Evolutionary conservation across 2,888 invertebrate genomes (phyloP).

Genomic region (Xylocampa areola): DNA sequence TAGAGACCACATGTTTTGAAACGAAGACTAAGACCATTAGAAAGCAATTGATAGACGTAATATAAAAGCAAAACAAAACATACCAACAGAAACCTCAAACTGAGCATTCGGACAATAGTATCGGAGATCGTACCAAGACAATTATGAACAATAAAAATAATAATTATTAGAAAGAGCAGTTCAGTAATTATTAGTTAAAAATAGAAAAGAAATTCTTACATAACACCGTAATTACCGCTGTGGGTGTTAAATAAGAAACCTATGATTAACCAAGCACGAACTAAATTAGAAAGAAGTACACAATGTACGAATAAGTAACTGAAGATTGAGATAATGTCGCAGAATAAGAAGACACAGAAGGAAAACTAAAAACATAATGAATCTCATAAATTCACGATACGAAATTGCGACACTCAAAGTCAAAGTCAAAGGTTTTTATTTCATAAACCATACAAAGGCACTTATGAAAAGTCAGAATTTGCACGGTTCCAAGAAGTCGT

Average conservation of each 20-base stretch:
- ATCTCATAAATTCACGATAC: too few species aligned
- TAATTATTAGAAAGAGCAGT: slow-evolving; percentile 27
- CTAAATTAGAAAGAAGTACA: slow-evolving; percentile 47
- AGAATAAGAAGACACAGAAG: slow-evolving; percentile 12
- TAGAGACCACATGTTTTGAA: slow-evolving; percentile 8
- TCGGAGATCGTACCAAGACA: slow-evolving; percentile 25
- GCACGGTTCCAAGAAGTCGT: too few species aligned
- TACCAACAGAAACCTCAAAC: neutral
- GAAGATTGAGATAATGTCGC: slow-evolving; percentile 13
- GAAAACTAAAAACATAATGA: neutral
- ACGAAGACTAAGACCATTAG: slow-evolving; percentile 19
- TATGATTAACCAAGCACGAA: slow-evolving; percentile 51
- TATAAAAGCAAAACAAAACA: neutral
- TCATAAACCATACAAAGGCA: too few species aligned
- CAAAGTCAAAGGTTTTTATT: too few species aligned
- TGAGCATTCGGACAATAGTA: neutral
- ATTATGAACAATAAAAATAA: slow-evolving; percentile 40
- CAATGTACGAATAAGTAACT: slow-evolving; percentile 34
- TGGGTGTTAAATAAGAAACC: slow-evolving; percentile 52
- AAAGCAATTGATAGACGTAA: slow-evolving; percentile 11
- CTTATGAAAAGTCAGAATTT: too few species aligned
- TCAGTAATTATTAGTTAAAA: slow-evolving; percentile 32
- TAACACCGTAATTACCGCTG: slow-evolving; percentile 42
- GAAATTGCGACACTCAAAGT: too few species aligned
- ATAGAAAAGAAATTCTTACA: slow-evolving; percentile 35